Percentiles rank a stretch among this genome's conserved stretches.
phyloP scores from a whole-genome alignment of 2,888 invertebrate genomes.

The Drosophila ezoana region DNA sequence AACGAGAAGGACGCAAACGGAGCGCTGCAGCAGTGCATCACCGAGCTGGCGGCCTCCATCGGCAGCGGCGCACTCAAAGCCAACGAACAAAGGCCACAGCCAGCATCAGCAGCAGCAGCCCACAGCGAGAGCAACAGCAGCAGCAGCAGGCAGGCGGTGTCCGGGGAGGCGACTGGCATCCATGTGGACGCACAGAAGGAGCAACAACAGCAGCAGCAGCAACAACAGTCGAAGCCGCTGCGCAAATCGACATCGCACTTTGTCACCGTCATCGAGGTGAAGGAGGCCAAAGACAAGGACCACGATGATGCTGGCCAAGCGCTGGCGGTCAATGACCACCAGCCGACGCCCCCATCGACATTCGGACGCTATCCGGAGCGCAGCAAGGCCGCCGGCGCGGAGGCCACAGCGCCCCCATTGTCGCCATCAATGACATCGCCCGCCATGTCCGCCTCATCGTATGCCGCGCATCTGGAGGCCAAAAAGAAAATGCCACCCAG shows the following conservation, averaged over 20 bases:
- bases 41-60: conserved; percentile 88
- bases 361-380: conserved; percentile 82
- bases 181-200: conserved; percentile 32
- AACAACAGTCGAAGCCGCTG: conserved; percentile 44
- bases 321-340: conserved; percentile 8
- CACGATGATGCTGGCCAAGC: conserved; percentile 54
- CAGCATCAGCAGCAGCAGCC: conserved; percentile 14
- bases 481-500: conserved; percentile 89
- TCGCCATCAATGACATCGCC: conserved; percentile 82
- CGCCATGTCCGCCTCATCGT: conserved; percentile 85
- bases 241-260: conserved; percentile 86
- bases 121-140: conserved; percentile 22
- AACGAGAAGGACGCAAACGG: conserved; percentile 84
- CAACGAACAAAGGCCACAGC: conserved; percentile 48
- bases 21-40: conserved; percentile 88
- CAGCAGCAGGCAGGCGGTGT: not conserved
- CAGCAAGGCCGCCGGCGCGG: conserved; percentile 60
- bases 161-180: conserved; percentile 5
- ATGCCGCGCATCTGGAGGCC: conserved; percentile 85
- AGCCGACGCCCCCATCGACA: conserved; percentile 70
- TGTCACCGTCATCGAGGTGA: conserved; percentile 95
- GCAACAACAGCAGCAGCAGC: conserved; percentile 37
- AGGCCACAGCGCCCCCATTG: conserved; percentile 83
- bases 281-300: conserved; percentile 87
- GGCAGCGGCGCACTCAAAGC: conserved; percentile 49